phyloP scores from a whole-genome alignment of 2,113 vertebrate genomes.

The Ciconia boyciana region DNA sequence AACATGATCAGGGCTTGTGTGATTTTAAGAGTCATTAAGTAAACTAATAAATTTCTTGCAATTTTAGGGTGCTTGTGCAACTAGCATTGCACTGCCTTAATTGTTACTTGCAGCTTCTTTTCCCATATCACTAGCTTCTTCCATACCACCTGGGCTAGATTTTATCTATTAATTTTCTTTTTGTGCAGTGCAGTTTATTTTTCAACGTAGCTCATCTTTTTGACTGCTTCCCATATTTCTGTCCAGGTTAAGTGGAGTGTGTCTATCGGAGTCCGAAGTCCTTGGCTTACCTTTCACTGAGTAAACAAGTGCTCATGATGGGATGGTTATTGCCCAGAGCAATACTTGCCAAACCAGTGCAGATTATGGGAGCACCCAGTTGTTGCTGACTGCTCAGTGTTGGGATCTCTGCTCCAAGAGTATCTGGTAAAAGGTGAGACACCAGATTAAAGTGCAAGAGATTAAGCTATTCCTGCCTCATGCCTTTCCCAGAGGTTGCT shows the following conservation, averaged over 20 bases:
- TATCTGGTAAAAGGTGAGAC: neutral
- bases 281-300: neutral
- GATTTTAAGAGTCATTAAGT: neutral
- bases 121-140: neutral
- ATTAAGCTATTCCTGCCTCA: neutral
- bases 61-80: neutral
- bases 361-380: neutral
- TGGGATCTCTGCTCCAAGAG: neutral
- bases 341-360: neutral
- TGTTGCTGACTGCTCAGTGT: neutral
- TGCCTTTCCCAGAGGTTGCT: neutral
- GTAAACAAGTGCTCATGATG: neutral
- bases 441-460: neutral
- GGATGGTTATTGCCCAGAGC: neutral
- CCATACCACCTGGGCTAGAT: neutral
- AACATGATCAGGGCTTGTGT: neutral
- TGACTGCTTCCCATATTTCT: neutral
- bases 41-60: neutral
- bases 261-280: neutral
- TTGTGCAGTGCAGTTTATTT: neutral
- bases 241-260: neutral
- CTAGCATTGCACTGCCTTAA: neutral
- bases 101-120: neutral
- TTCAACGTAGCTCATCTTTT: neutral
- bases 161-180: neutral